A percentile compares a stretch with the other conserved stretches of the same genome.
phyloP scores from a whole-genome alignment of 2,113 vertebrate genomes.

The Pipra filicauda region DNA sequence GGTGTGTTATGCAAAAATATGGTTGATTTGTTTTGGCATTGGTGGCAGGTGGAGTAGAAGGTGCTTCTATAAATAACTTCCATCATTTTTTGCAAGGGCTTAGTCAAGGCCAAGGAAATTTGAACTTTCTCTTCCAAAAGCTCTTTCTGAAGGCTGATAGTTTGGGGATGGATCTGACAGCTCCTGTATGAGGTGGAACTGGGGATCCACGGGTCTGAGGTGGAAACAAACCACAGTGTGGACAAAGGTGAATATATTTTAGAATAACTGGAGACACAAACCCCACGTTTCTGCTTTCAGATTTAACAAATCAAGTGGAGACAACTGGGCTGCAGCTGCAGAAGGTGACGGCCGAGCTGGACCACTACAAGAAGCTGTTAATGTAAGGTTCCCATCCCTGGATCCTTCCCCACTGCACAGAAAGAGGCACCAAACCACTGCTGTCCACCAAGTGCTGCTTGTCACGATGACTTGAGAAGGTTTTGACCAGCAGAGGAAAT shows the following conservation, averaged over 20 bases:
- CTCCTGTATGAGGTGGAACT: not conserved
- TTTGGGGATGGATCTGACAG: not conserved
- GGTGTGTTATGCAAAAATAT: not conserved
- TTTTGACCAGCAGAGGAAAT: not conserved
- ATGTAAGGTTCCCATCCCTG: constrained; percentile 72
- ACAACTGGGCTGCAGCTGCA: constrained; percentile 72
- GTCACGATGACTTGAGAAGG: not conserved
- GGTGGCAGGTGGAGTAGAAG: not conserved
- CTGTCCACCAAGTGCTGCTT: not conserved
- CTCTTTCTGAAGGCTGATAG: not conserved
- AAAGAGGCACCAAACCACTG: not conserved
- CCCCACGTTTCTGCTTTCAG: constrained; percentile 69
- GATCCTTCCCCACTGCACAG: not conserved
- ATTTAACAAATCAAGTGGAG: constrained; percentile 76
- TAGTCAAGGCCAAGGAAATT: not conserved
- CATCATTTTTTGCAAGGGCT: not conserved
- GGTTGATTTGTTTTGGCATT: not conserved
- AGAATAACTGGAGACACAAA: not conserved
- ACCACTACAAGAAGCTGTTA: constrained; percentile 74
- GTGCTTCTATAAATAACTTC: not conserved
- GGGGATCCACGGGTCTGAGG: not conserved
- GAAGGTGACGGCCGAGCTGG: constrained; percentile 72
- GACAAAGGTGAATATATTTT: fast-evolving
- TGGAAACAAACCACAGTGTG: fast-evolving
- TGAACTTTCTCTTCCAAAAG: not conserved